Evolutionary conservation across 1,140 invertebrate genomes (phyloP).

Genomic region (Pollicipes pollicipes): DNA sequence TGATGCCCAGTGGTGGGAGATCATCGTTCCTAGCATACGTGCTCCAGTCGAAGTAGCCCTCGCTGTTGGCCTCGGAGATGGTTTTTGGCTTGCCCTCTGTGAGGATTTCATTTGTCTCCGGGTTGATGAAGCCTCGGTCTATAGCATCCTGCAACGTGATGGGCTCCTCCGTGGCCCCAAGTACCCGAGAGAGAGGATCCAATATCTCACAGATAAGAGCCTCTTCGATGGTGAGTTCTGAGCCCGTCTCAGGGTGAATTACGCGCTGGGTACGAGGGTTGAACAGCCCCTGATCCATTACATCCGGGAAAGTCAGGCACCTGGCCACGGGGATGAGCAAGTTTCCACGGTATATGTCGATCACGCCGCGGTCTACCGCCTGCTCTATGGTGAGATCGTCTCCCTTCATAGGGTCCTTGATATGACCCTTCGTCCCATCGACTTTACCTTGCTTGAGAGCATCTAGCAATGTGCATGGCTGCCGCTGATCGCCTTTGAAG

Average conservation of each 20-base stretch:
- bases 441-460: slow-evolving; percentile 54
- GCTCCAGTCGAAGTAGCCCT: slow-evolving; percentile 33
- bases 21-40: slow-evolving; percentile 20
- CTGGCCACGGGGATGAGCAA: slow-evolving; percentile 59
- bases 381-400: slow-evolving; percentile 58
- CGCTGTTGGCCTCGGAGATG: slow-evolving; percentile 39
- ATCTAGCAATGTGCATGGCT: slow-evolving; percentile 44
- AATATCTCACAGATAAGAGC: slow-evolving; percentile 72
- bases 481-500: slow-evolving; percentile 36
- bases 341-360: slow-evolving; percentile 57
- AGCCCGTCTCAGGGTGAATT: slow-evolving; percentile 74
- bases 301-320: slow-evolving; percentile 58
- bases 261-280: slow-evolving; percentile 58
- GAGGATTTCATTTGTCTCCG: slow-evolving; percentile 48
- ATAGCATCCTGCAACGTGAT: slow-evolving; percentile 64
- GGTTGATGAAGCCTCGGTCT: slow-evolving; percentile 51
- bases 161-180: slow-evolving; percentile 36
- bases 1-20: slow-evolving; percentile 46
- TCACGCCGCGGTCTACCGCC: slow-evolving; percentile 61
- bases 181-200: slow-evolving; percentile 48
- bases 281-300: slow-evolving; percentile 62
- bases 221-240: slow-evolving; percentile 50
- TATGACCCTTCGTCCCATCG: slow-evolving; percentile 51
- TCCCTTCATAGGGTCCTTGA: slow-evolving; percentile 64
- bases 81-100: slow-evolving; percentile 41